Evolutionary conservation across 2,113 vertebrate species (phyloP), one percentile per base, ranked within the genome.

Genomic region (Bubo blakistoni): DNA sequence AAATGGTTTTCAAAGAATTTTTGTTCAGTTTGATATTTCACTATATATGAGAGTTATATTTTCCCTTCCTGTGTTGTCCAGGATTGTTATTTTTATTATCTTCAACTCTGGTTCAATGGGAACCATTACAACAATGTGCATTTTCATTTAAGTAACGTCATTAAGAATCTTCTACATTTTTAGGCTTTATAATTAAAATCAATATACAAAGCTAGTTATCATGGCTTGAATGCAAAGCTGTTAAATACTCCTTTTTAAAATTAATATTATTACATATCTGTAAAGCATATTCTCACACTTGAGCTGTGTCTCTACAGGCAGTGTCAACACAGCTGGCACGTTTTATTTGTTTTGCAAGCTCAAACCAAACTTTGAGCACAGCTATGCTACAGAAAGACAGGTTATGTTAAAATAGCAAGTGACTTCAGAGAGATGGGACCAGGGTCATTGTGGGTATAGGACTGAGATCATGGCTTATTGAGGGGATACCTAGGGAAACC

Each of bases 151-250:
- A 86, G 72, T 26, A 74, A 92, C 38, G 84, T 87, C 61, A 91
- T 94, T 95, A 84, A 42, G 29, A 40, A 63, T 74, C 70, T 70
- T 65, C 65, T 66, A 29, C 14, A 38, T 72, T 93, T 93, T 95
- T 80, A 38, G 67, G 25, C 25, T 77, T 87, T 57, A 20, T 55
- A 89, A 94, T 81, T 91, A 90, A 94, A 94, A 92, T 92, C 67
- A 69, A 72, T 66, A 87, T 7, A 80, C 30, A 89, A 40, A 82
- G n/a, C 19, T 61, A 81, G 76, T 65, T 59, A 69, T 55, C 66
- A 86, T 20, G 22, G 51, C 67, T 71, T 87, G 61, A 89, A 69
- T 40, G 30, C 29, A 73, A 86, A 81, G 59, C 44, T 86, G 49
- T 67, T 81, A 62, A 88, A 69, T 67, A 66, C 30, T 95, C 17